A percentile compares a stretch with the other conserved stretches of the same genome.
Evolutionary conservation across 1,140 invertebrate genomes (phyloP).

Genomic region (Nylanderia fulva): DNA sequence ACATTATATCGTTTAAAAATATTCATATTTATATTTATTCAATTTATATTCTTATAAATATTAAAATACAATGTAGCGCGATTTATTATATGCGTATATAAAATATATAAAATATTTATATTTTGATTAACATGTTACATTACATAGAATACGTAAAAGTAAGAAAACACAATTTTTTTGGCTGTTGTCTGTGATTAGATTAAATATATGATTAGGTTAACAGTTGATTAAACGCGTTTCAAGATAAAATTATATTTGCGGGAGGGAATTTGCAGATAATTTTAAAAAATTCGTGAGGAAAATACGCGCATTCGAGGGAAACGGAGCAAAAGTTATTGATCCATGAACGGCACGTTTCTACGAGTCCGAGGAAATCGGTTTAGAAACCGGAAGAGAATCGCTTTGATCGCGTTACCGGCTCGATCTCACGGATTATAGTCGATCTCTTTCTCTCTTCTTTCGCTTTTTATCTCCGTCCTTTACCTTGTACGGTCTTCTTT

Average conservation of each 20-base stretch:
- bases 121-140: background rate
- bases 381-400: slow-evolving; percentile 71
- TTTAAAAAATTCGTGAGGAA: background rate
- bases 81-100: background rate
- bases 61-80: background rate
- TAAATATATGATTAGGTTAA: background rate
- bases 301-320: background rate
- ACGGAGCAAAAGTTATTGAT: slow-evolving; percentile 53
- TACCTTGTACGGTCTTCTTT: slow-evolving; percentile 37
- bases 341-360: slow-evolving; percentile 69
- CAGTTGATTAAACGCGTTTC: background rate
- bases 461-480: slow-evolving; percentile 55
- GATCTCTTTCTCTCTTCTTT: slow-evolving; percentile 26
- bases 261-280: background rate
- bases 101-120: too few relatives aligned
- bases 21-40: background rate
- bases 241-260: slow-evolving; percentile 5
- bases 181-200: background rate
- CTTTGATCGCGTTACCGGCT: slow-evolving; percentile 78
- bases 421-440: slow-evolving; percentile 74
- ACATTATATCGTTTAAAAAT: background rate
- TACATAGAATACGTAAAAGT: background rate
- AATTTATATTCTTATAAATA: background rate
- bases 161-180: background rate
- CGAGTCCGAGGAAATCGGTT: slow-evolving; percentile 74